Conservation (phyloP, 2,797 vertebrate species). For the Sebastes paucispinis region DNA sequence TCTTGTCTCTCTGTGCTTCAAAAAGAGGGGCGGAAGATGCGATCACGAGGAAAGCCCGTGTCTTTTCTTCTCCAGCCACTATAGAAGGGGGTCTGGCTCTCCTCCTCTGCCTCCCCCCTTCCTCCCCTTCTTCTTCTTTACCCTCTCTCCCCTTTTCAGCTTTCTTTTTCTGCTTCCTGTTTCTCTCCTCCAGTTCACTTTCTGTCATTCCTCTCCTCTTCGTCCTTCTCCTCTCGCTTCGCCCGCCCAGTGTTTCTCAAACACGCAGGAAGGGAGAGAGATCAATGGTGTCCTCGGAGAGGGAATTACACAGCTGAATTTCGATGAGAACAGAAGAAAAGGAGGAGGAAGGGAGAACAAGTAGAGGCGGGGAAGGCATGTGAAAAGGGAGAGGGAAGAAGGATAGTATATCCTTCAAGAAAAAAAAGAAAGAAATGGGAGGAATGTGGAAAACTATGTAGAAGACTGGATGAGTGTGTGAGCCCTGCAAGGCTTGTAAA, state of each 20-base stretch:
- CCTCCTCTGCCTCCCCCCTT: constrained; percentile 16
- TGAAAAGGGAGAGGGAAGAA: constrained; percentile 64
- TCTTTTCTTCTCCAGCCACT: constrained; percentile 75
- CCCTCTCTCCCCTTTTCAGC: constrained; percentile 21
- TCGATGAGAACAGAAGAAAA: constrained; percentile 77
- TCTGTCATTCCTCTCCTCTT: constrained; percentile 44
- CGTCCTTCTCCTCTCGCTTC: constrained; percentile 41
- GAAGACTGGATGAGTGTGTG: constrained; percentile 13
- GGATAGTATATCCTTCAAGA: constrained; percentile 64
- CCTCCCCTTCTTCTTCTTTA: background rate
- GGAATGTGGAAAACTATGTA: constrained; percentile 67
- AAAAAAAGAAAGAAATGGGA: constrained; percentile 43
- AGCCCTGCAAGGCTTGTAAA: constrained; percentile 1
- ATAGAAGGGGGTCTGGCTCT: constrained; percentile 45
- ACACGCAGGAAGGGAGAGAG: constrained; percentile 70
- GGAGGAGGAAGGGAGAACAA: constrained; percentile 72
- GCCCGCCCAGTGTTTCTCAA: constrained; percentile 64
- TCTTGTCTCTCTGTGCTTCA: constrained; percentile 77
- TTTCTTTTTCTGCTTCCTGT: constrained; percentile 47
- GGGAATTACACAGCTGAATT: constrained; percentile 75
- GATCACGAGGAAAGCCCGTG: constrained; percentile 79
- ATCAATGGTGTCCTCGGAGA: constrained; percentile 77
- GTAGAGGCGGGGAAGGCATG: constrained; percentile 71
- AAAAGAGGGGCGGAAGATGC: constrained; percentile 78
- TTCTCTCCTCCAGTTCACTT: constrained; percentile 35